Evolutionary conservation across 1,140 invertebrate genomes (phyloP).

Genomic region (Artemia franciscana): DNA sequence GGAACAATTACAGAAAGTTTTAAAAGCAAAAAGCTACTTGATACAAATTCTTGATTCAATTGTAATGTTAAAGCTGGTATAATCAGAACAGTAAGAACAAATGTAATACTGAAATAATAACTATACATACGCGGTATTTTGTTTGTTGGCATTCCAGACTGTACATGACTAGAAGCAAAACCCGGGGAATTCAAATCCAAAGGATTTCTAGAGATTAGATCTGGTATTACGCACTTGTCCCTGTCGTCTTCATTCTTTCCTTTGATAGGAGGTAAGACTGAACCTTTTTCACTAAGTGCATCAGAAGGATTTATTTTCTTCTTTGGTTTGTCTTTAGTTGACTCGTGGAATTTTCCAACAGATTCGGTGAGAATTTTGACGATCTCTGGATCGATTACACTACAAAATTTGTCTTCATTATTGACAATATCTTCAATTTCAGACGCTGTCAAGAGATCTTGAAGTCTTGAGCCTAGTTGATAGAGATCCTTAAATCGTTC

Average conservation of each 20-base stretch:
- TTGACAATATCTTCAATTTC: conserved; percentile 22
- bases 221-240: background rate
- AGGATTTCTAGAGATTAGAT: background rate
- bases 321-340: background rate
- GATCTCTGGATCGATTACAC: conserved; percentile 17
- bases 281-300: background rate
- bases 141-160: no score
- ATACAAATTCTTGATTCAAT: no score
- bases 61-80: no score
- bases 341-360: background rate
- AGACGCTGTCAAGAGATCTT: conserved; percentile 17
- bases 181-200: no score
- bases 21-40: no score
- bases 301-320: background rate
- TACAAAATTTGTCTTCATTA: conserved; percentile 17
- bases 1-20: no score
- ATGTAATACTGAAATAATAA: no score
- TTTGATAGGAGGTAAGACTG: background rate
- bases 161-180: no score
- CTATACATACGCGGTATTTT: no score
- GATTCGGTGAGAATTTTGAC: conserved; percentile 16
- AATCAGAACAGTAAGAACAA: no score
- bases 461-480: conserved; percentile 18
- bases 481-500: conserved; percentile 20
- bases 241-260: background rate